A percentile compares a stretch with the other conserved stretches of the same genome.
Evolutionary conservation across 2,113 vertebrate genomes (phyloP).

Genomic region (Megaceryle torquata): DNA sequence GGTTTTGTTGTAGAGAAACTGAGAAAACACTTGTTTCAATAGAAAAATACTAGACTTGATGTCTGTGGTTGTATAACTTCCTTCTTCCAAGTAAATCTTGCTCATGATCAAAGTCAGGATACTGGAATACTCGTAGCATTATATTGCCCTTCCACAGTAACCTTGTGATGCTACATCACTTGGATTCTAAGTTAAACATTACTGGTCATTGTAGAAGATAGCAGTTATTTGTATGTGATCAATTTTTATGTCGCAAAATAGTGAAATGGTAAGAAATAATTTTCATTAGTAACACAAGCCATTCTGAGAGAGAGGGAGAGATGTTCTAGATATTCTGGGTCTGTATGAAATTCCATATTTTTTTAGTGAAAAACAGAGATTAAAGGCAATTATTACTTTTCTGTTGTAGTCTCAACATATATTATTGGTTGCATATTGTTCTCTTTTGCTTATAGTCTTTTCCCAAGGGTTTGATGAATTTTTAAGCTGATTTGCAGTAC

Average conservation of each 20-base stretch:
- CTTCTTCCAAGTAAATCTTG: background rate
- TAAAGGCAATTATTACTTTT: background rate
- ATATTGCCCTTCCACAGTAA: background rate
- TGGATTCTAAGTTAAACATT: background rate
- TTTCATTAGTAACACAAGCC: background rate
- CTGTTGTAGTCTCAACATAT: background rate
- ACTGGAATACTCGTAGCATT: background rate
- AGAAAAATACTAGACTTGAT: background rate
- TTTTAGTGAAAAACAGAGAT: background rate
- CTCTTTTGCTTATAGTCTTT: background rate
- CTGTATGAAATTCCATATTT: background rate
- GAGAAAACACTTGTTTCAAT: background rate
- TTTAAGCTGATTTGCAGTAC: background rate
- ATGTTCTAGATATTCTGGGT: background rate
- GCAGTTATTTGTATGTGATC: background rate
- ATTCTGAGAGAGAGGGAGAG: background rate
- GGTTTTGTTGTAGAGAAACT: background rate
- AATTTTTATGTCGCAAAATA: slow-evolving; percentile 30
- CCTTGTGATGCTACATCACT: background rate
- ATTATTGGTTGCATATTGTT: background rate
- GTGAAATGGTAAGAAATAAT: background rate
- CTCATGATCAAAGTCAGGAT: background rate
- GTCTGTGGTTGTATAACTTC: background rate
- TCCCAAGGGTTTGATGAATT: background rate
- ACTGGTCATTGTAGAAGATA: background rate